A percentile compares a stretch with the other conserved stretches of the same genome.
Evolutionary conservation across 2,797 vertebrate genomes (phyloP).

Genomic region (Micropoecilia bifurca): DNA sequence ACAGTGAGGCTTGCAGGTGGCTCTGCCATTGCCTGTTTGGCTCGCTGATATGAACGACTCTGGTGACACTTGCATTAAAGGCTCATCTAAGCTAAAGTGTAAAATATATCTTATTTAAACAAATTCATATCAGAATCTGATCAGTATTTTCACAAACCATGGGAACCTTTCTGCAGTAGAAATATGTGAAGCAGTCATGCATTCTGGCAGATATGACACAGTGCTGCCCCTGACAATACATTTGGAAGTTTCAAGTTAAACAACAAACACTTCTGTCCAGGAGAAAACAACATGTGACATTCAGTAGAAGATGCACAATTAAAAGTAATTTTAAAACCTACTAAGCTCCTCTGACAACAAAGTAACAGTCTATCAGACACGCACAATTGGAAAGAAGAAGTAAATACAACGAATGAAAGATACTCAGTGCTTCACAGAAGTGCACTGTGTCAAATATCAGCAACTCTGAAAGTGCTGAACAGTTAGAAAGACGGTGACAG

Average conservation of each 20-base stretch:
- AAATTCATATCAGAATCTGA: not conserved
- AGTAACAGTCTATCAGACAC: not conserved
- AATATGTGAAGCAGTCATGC: not conserved
- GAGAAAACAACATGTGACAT: not conserved
- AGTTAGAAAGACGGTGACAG: constrained; percentile 70
- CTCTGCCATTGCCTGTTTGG: not conserved
- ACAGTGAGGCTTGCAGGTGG: not conserved
- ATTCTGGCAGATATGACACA: not conserved
- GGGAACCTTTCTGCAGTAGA: not conserved
- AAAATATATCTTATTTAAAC: not conserved
- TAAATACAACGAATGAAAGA: not conserved
- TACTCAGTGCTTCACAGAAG: constrained; percentile 20
- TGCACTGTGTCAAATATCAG: constrained; percentile 71
- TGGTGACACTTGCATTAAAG: not conserved
- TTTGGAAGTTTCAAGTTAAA: not conserved
- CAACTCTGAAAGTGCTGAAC: constrained; percentile 61
- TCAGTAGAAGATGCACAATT: not conserved
- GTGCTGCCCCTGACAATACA: not conserved
- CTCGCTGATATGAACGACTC: not conserved
- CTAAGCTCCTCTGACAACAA: not conserved
- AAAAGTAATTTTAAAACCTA: not conserved
- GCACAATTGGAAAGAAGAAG: not conserved
- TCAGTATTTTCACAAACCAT: not conserved
- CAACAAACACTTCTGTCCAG: not conserved
- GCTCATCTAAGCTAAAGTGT: not conserved